Conservation (phyloP, 2,113 vertebrate genomes). For the Salvelinus alpinus region DNA sequence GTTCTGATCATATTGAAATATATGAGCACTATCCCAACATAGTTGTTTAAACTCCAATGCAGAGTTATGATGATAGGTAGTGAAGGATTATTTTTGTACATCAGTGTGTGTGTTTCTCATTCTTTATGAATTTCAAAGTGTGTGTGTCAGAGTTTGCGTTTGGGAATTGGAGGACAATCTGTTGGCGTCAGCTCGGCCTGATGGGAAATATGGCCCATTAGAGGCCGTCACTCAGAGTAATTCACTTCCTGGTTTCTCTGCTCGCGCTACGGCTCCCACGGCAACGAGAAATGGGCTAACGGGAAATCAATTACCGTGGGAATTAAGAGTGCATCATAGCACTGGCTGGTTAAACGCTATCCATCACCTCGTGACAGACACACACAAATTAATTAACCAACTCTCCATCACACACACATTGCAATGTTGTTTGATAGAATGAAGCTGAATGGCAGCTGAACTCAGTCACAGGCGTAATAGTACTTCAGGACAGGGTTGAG, state of each 20-base stretch:
- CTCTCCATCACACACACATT: neutral
- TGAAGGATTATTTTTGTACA: too few relatives aligned
- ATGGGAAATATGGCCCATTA: constrained; percentile 45
- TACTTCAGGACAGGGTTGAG: neutral
- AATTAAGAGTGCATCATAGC: constrained; percentile 40
- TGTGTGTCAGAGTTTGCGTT: neutral
- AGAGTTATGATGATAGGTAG: neutral
- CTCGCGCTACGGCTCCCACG: constrained; percentile 26
- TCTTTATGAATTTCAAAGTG: neutral
- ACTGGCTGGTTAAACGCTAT: neutral
- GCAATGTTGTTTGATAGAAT: too few relatives aligned
- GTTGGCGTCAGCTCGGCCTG: constrained; percentile 34
- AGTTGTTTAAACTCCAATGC: neutral
- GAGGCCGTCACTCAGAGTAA: constrained; percentile 55
- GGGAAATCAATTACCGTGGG: constrained; percentile 54
- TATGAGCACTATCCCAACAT: neutral
- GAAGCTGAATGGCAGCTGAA: neutral
- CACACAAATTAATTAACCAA: neutral
- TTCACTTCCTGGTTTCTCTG: constrained; percentile 61
- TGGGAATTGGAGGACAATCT: constrained; percentile 6
- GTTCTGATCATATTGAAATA: constrained; percentile 24
- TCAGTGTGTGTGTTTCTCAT: neutral
- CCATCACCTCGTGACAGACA: constrained; percentile 1
- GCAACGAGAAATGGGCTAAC: constrained; percentile 31
- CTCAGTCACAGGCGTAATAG: neutral